Percentiles rank a stretch among this genome's conserved stretches.
These are phyloP conservation scores for Aphelocoma californica DNA, from an alignment of 2,797 vertebrate species.

Conservation along the genomic window DNA sequence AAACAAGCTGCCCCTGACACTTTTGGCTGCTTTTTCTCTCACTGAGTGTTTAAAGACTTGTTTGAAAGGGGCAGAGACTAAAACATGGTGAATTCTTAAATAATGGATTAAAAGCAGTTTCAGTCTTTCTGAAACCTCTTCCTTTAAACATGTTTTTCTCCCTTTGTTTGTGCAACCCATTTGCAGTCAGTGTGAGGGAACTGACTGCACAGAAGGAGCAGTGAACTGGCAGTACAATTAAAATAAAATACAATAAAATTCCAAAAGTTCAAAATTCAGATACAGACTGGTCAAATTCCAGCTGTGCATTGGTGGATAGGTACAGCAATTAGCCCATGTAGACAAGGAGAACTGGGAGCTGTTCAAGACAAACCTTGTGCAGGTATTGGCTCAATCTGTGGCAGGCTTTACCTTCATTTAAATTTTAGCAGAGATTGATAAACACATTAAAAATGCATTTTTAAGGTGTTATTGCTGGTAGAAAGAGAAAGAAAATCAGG, in stretches of 20 bases:
- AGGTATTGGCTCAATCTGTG: background rate
- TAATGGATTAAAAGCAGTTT: slow-evolving; percentile 3
- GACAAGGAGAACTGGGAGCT: background rate
- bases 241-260: background rate
- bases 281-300: background rate
- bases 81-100: background rate
- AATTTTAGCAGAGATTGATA: background rate
- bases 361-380: background rate
- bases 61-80: background rate
- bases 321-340: background rate
- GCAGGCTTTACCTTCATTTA: background rate
- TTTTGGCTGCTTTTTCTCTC: background rate
- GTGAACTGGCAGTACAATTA: background rate
- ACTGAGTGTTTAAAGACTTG: background rate
- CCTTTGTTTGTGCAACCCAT: background rate
- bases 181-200: background rate
- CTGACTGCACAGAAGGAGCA: background rate
- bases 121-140: background rate
- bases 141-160: background rate
- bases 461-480: background rate
- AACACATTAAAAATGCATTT: background rate
- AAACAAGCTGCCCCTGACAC: background rate
- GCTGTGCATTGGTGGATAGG: background rate
- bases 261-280: background rate
- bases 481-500: background rate